A percentile compares a stretch with the other conserved stretches of the same genome.
Conservation (phyloP, 2,797 vertebrate genomes). For the Ctenosaura bakeri region DNA sequence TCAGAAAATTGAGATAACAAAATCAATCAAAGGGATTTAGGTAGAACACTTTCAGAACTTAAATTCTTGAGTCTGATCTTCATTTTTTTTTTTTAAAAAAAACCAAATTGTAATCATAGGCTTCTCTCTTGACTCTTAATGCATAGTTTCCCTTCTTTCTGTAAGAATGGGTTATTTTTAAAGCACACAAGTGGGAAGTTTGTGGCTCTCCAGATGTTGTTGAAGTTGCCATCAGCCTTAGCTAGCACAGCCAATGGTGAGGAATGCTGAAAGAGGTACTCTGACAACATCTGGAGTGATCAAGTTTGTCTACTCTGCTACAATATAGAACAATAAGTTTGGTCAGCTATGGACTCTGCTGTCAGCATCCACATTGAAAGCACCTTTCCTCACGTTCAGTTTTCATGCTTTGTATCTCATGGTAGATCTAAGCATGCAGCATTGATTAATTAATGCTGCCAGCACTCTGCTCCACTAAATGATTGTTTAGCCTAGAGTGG, state of each 20-base stretch:
- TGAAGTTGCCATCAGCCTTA: neutral
- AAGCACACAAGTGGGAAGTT: neutral
- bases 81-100: neutral
- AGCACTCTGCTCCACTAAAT: conserved; percentile 71
- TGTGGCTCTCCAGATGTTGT: neutral
- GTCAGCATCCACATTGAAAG: conserved; percentile 54
- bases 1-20: neutral
- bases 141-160: conserved; percentile 28
- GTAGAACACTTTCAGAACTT: neutral
- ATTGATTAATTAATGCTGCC: conserved; percentile 79
- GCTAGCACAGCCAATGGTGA: neutral
- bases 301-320: neutral
- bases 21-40: neutral
- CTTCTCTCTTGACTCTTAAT: neutral
- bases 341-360: conserved; percentile 47
- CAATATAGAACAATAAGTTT: neutral
- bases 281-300: neutral
- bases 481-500: conserved; percentile 78
- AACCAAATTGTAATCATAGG: no score
- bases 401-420: conserved; percentile 71
- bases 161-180: conserved; percentile 20
- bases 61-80: neutral
- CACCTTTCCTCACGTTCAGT: conserved; percentile 56
- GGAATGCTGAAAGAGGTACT: neutral
- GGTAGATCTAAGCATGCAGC: conserved; percentile 77